Conservation (phyloP, 2,888 invertebrate genomes). For the Monoplex corrugatus region DNA sequence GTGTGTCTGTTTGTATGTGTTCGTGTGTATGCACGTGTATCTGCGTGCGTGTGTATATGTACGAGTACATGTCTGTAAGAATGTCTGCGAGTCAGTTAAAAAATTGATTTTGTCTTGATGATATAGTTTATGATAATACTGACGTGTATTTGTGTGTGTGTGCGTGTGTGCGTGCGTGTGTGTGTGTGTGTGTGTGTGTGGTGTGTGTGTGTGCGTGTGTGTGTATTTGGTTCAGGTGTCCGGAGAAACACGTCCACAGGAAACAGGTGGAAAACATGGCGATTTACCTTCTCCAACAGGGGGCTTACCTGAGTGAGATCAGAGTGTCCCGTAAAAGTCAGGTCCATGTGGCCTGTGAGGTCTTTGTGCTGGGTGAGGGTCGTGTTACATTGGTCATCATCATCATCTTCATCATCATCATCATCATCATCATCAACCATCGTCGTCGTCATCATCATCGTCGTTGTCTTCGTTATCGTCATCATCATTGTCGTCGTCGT, state of each 20-base stretch:
- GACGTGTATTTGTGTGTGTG: too few species aligned
- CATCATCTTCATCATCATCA: neutral
- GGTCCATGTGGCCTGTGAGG: slow-evolving; percentile 58
- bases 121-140: too few species aligned
- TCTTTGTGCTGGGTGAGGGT: slow-evolving; percentile 47
- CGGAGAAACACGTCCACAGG: neutral
- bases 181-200: slow-evolving; percentile 10
- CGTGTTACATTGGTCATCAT: neutral
- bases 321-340: slow-evolving; percentile 50
- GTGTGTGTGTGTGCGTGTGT: too few species aligned
- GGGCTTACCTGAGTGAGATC: slow-evolving; percentile 52
- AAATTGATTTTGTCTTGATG: too few species aligned
- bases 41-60: too few species aligned
- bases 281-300: slow-evolving; percentile 51
- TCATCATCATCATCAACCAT: neutral
- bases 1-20: too few species aligned
- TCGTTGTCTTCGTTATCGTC: neutral
- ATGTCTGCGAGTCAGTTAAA: too few species aligned
- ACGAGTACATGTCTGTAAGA: too few species aligned
- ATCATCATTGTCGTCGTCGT: neutral
- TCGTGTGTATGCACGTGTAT: too few species aligned
- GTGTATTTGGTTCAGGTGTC: slow-evolving; percentile 5
- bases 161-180: too few species aligned
- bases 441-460: neutral
- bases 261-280: slow-evolving; percentile 43